Evolutionary conservation across 2,888 invertebrate species (phyloP).

Genomic region (Oasisia sp.): DNA sequence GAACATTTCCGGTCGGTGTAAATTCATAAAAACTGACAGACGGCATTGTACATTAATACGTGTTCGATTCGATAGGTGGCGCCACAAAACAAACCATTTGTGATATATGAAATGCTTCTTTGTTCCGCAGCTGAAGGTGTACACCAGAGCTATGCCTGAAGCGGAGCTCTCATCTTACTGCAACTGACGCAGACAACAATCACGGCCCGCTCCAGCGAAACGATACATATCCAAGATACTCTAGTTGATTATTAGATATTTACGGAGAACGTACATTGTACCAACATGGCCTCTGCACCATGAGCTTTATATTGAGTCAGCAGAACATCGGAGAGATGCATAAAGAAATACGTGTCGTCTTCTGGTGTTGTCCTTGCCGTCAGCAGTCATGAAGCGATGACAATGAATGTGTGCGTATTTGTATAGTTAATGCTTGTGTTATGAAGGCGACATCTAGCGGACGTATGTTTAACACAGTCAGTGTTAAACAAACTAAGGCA

Average conservation of each 20-base stretch:
- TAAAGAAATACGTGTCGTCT: background rate
- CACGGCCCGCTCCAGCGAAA: background rate
- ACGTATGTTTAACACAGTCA: background rate
- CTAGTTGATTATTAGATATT: background rate
- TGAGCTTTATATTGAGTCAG: background rate
- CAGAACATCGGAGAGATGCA: background rate
- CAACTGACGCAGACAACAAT: too few species aligned
- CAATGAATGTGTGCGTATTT: background rate
- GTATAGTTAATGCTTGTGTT: background rate
- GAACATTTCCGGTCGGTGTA: too few species aligned
- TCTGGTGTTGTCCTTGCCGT: background rate
- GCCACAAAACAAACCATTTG: too few species aligned
- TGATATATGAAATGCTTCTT: too few species aligned
- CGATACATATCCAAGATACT: background rate
- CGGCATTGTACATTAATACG: too few species aligned
- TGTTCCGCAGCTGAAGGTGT: too few species aligned
- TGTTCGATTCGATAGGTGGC: too few species aligned
- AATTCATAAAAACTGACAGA: too few species aligned
- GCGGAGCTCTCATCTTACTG: too few species aligned
- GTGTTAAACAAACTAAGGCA: background rate
- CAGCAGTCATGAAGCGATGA: background rate
- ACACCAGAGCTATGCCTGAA: too few species aligned
- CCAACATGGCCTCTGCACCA: background rate
- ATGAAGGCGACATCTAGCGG: slow-evolving; percentile 17
- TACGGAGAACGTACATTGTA: background rate